Conservation (phyloP, 2,888 invertebrate species). For the Ecliptopera silaceata region DNA sequence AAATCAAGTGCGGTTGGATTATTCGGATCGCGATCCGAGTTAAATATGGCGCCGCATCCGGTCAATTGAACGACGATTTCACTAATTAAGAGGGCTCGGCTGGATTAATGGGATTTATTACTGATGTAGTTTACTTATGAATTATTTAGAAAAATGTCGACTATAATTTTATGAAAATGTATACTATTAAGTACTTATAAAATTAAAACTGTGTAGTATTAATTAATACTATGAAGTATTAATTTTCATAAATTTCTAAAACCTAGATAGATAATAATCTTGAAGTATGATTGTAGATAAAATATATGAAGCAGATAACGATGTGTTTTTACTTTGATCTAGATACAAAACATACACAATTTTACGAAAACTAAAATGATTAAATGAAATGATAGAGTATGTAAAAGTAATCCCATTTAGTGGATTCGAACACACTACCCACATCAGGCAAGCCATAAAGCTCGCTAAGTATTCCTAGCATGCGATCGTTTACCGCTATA, state of each 20-base stretch:
- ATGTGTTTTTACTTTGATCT: too few relatives aligned
- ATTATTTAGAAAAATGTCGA: neutral
- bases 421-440: constrained; percentile 27
- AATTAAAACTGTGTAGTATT: too few relatives aligned
- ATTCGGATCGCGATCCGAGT: constrained; percentile 69
- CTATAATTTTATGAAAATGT: too few relatives aligned
- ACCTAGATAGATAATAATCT: too few relatives aligned
- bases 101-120: constrained; percentile 28
- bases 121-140: constrained; percentile 18
- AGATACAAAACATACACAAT: too few relatives aligned
- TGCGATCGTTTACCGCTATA: constrained; percentile 20
- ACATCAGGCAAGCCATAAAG: constrained; percentile 27
- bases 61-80: constrained; percentile 52
- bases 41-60: constrained; percentile 64
- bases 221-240: too few relatives aligned
- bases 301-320: too few relatives aligned
- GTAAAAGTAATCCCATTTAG: constrained; percentile 36
- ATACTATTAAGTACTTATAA: too few relatives aligned
- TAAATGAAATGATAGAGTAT: neutral
- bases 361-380: too few relatives aligned
- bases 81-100: constrained; percentile 41
- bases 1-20: constrained; percentile 68
- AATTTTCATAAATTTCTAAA: too few relatives aligned
- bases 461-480: constrained; percentile 33
- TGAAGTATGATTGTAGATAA: too few relatives aligned